These are phyloP conservation scores for Nothoprocta perdicaria DNA, from an alignment of 2,113 vertebrate genomes.

Conservation along the genomic window DNA sequence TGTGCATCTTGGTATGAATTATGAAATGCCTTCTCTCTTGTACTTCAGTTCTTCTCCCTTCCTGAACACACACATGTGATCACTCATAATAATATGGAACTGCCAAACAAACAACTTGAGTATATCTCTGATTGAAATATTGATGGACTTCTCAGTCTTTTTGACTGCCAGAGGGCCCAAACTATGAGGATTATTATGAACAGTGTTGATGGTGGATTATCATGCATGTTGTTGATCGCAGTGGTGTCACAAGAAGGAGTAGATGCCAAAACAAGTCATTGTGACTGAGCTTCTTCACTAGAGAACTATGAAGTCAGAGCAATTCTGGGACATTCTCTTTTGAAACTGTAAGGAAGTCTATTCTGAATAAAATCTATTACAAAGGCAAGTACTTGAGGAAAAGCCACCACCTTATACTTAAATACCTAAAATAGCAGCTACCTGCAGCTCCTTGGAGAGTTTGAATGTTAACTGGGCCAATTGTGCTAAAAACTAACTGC, in stretches of 20 bases:
- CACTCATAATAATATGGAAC: not conserved
- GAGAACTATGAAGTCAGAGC: not conserved
- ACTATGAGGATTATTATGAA: not conserved
- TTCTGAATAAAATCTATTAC: not conserved
- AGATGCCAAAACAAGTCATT: not conserved
- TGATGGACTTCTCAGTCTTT: not conserved
- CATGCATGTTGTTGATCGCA: not conserved
- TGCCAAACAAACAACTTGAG: not conserved
- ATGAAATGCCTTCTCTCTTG: not conserved
- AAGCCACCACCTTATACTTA: not conserved
- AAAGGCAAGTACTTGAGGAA: not conserved
- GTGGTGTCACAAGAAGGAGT: not conserved
- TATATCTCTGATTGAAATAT: not conserved
- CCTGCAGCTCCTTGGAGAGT: not conserved
- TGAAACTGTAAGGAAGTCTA: not conserved
- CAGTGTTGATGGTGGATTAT: not conserved
- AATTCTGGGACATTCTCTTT: not conserved
- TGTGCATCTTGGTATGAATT: not conserved
- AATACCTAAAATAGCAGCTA: not conserved
- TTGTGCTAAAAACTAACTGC: not conserved
- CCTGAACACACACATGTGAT: rapidly evolving
- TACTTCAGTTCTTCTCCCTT: not conserved
- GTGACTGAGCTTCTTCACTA: not conserved
- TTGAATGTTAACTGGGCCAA: not conserved
- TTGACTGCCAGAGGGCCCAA: not conserved